Evolutionary conservation across 1,140 invertebrate genomes (phyloP).

Genomic region (Platorchestia sp.): DNA sequence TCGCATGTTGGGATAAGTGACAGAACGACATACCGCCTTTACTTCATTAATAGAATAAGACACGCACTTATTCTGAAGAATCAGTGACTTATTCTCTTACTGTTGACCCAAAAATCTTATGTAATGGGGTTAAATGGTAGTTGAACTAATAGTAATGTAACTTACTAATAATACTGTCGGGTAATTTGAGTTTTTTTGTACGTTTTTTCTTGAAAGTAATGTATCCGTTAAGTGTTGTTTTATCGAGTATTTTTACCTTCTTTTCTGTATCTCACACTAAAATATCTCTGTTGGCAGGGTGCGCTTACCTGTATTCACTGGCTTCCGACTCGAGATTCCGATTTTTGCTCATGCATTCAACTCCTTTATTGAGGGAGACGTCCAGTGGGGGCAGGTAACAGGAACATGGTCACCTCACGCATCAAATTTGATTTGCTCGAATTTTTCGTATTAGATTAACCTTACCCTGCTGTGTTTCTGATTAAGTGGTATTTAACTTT

Average conservation of each 20-base stretch:
- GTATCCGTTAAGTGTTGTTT: not conserved
- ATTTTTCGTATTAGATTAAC: not conserved
- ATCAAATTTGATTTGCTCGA: not conserved
- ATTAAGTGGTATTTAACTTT: not conserved
- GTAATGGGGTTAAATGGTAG: not conserved
- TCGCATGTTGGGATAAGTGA: not conserved
- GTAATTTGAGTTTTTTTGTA: not conserved
- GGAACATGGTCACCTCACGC: not conserved
- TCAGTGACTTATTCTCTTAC: not conserved
- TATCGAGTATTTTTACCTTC: not conserved
- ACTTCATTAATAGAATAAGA: not conserved
- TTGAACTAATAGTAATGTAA: not conserved
- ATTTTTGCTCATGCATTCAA: not conserved
- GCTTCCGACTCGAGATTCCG: not conserved
- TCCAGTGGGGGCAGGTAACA: not conserved
- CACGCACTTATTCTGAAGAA: not conserved
- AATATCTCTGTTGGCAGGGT: not conserved
- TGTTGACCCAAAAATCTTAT: not conserved
- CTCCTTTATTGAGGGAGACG: not conserved
- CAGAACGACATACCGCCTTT: not conserved
- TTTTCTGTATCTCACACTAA: not conserved
- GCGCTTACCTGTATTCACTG: not conserved
- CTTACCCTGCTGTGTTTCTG: not conserved
- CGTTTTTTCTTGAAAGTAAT: not conserved
- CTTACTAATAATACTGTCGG: not conserved